Conservation (phyloP, 2,113 vertebrate species). For the Arvicanthis niloticus region DNA sequence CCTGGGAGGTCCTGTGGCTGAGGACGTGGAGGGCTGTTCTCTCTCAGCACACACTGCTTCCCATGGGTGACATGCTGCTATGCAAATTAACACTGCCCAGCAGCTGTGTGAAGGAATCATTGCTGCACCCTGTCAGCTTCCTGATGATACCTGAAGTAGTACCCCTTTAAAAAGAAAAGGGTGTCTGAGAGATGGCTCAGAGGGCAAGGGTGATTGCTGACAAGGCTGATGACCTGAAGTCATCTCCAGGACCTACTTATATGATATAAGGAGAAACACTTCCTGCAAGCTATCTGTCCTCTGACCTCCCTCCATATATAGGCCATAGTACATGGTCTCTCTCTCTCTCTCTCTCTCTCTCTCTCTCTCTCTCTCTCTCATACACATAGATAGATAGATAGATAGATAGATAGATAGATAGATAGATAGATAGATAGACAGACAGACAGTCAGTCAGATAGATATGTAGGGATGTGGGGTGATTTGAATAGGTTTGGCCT, state of each 20-base stretch:
- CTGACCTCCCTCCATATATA: not conserved
- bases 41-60: not conserved
- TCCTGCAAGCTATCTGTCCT: not conserved
- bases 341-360: not conserved
- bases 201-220: not conserved
- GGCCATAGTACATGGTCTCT: not conserved
- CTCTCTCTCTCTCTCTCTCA: not conserved
- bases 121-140: not conserved
- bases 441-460: not conserved
- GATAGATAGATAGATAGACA: not conserved
- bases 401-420: not conserved
- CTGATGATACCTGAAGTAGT: not conserved
- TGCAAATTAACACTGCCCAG: not conserved
- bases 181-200: not conserved
- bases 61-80: not conserved
- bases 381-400: not conserved
- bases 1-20: not conserved
- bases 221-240: not conserved
- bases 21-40: not conserved
- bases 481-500: too few species aligned
- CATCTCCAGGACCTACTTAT: not conserved
- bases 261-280: not conserved
- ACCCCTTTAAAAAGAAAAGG: slow-evolving; percentile 16
- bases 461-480: not conserved
- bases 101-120: not conserved